These are phyloP conservation scores for Phyllotreta striolata DNA, from an alignment of 2,888 invertebrate species.

Conservation along the genomic window DNA sequence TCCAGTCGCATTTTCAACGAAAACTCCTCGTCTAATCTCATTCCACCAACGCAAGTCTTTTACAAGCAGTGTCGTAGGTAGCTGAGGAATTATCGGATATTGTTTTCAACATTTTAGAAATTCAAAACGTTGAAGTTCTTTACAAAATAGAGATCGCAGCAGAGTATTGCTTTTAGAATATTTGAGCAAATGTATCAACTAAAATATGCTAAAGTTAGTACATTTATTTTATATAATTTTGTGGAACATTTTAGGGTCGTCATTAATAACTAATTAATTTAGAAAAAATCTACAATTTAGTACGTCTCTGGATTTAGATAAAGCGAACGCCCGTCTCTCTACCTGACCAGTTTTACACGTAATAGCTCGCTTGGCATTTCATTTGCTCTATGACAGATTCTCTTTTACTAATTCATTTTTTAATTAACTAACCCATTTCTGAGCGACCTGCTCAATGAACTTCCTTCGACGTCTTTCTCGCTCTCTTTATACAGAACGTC, in stretches of 20 bases:
- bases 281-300: not conserved
- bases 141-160: too few relatives aligned
- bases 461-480: slow-evolving; percentile 39
- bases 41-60: slow-evolving; percentile 50
- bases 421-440: slow-evolving; percentile 59
- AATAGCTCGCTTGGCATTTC: slow-evolving; percentile 58
- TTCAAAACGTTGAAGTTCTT: not conserved
- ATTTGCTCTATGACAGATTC: slow-evolving; percentile 61
- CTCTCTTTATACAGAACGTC: not conserved
- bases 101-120: not conserved
- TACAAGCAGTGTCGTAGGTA: slow-evolving; percentile 22
- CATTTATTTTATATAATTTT: too few relatives aligned
- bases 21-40: slow-evolving; percentile 54
- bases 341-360: slow-evolving; percentile 54
- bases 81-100: too few relatives aligned
- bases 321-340: slow-evolving; percentile 41
- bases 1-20: slow-evolving; percentile 47
- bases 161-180: too few relatives aligned
- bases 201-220: too few relatives aligned
- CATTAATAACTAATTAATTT: too few relatives aligned
- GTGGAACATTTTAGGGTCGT: too few relatives aligned
- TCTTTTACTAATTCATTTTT: slow-evolving; percentile 61
- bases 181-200: too few relatives aligned
- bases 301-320: slow-evolving; percentile 17
- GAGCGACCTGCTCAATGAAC: slow-evolving; percentile 49